Evolutionary conservation across 2,797 vertebrate genomes (phyloP).

Genomic region (Urocyon cinereoargenteus): DNA sequence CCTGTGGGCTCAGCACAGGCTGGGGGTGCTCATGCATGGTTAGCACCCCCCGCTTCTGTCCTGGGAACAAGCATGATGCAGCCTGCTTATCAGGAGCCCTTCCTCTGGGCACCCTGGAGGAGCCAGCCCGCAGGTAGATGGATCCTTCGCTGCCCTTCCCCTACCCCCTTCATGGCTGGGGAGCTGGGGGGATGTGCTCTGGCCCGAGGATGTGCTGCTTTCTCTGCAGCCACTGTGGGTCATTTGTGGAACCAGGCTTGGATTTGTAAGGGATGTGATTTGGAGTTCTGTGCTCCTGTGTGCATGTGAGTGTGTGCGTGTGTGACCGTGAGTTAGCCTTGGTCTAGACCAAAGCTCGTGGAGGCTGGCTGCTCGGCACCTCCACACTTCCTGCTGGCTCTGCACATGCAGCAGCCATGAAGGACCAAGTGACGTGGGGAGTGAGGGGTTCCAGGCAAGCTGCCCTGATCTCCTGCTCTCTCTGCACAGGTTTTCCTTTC

Average conservation of each 20-base stretch:
- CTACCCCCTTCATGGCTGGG: accelerated
- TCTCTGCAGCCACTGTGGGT: accelerated
- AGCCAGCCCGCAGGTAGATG: no score
- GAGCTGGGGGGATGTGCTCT: neutral
- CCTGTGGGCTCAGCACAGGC: neutral
- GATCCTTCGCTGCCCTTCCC: neutral
- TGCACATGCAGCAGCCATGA: neutral
- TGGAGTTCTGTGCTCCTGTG: accelerated
- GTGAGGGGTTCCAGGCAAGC: neutral
- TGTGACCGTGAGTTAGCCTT: neutral
- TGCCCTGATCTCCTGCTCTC: accelerated
- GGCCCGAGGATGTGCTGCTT: accelerated
- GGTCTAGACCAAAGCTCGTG: neutral
- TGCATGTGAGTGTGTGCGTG: no score
- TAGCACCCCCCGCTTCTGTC: neutral
- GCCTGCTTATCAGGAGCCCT: accelerated
- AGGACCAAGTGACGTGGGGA: neutral
- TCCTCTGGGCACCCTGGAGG: no score
- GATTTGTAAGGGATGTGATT: neutral
- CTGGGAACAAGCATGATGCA: accelerated
- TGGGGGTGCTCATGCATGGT: accelerated
- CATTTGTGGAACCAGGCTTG: neutral
- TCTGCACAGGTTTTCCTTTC: conserved; percentile 92
- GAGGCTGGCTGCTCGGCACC: neutral
- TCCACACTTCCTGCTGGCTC: accelerated